phyloP scores from a whole-genome alignment of 2,113 vertebrate genomes.

The Empidonax alnorum region DNA sequence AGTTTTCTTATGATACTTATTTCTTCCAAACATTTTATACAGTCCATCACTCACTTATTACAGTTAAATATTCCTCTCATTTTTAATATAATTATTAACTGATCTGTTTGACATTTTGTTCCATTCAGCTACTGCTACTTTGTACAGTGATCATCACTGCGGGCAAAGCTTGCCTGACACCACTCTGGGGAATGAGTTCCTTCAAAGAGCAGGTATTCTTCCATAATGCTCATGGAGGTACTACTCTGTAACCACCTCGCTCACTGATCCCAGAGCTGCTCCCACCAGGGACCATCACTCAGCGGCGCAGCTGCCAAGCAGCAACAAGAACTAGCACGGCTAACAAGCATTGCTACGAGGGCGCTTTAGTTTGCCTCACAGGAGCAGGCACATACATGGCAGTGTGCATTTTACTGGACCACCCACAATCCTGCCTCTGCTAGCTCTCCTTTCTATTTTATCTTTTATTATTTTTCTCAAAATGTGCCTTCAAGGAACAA shows the following conservation, averaged over 20 bases:
- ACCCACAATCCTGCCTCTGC: background rate
- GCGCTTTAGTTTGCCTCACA: background rate
- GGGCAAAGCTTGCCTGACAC: background rate
- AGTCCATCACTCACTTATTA: background rate
- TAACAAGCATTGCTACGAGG: accelerated
- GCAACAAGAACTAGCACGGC: background rate
- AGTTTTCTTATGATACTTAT: background rate
- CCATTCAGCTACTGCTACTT: background rate
- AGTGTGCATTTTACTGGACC: background rate
- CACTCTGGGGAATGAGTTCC: background rate
- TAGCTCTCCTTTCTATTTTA: background rate
- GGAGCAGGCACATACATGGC: background rate
- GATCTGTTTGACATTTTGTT: background rate
- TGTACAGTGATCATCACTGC: background rate
- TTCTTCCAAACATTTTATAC: background rate
- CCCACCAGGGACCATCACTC: background rate
- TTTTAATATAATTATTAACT: background rate
- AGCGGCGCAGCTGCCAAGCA: background rate
- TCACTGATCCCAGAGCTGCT: background rate
- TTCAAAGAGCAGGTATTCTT: background rate
- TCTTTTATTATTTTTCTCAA: background rate
- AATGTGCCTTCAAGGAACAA: background rate
- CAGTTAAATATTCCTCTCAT: background rate
- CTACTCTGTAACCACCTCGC: background rate
- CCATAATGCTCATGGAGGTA: background rate